Conservation (phyloP, 2,113 vertebrate species). For the Anthoscopus minutus region DNA sequence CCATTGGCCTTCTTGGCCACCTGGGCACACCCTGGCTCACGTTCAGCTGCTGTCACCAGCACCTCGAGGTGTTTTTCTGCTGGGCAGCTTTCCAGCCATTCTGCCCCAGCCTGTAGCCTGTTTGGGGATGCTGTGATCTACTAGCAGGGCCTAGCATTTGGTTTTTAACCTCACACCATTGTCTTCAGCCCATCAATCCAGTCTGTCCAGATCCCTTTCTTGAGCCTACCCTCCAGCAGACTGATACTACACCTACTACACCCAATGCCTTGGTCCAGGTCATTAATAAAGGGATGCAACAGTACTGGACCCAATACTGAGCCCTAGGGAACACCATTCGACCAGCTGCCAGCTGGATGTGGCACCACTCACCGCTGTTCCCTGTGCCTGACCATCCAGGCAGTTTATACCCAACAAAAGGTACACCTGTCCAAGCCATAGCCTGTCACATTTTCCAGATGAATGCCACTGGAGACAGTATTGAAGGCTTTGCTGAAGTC, state of each 20-base stretch:
- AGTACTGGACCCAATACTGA: too few species aligned
- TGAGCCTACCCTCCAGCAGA: not conserved
- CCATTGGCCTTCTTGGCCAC: not conserved
- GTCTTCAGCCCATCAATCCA: accelerated
- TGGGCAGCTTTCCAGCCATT: not conserved
- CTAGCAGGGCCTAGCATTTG: accelerated
- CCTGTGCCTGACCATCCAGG: accelerated
- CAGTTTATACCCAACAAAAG: not conserved
- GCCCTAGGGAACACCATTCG: too few species aligned
- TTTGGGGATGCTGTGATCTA: not conserved
- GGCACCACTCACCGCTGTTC: not conserved
- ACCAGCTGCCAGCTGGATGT: too few species aligned
- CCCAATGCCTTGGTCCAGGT: not conserved
- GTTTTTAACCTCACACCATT: not conserved
- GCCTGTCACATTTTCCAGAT: not conserved
- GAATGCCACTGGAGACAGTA: not conserved
- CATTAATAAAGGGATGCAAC: not conserved
- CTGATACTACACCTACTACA: not conserved
- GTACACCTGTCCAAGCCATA: not conserved
- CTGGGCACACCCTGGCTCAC: not conserved
- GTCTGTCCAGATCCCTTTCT: not conserved
- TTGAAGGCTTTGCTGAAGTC: not conserved
- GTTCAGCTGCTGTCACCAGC: not conserved
- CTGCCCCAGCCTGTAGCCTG: not conserved
- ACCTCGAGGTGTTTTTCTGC: not conserved